phyloP scores from a whole-genome alignment of 2,888 invertebrate genomes.

The Anaspis maculata region DNA sequence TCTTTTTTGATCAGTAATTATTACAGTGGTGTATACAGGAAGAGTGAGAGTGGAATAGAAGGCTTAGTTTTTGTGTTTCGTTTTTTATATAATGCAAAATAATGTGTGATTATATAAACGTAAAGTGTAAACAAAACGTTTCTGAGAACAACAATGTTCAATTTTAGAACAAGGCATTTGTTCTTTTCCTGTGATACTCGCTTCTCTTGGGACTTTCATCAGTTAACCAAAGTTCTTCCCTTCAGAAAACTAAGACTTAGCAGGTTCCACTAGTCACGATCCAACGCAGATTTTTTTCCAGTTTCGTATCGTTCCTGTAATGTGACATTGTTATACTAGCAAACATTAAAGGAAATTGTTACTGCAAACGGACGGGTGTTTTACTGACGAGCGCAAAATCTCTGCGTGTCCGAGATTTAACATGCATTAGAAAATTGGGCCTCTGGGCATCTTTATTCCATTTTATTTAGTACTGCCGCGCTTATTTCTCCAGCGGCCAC shows the following conservation, averaged over 20 bases:
- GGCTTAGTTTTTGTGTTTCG: background rate
- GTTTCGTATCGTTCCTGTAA: constrained; percentile 18
- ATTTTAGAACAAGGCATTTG: too few species aligned
- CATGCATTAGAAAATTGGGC: too few species aligned
- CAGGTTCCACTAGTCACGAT: constrained; percentile 29
- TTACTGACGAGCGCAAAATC: too few species aligned
- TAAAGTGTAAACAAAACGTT: too few species aligned
- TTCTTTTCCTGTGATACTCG: constrained; percentile 22
- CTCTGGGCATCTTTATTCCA: too few species aligned
- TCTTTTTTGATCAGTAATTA: too few species aligned
- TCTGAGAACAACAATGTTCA: constrained; percentile 1
- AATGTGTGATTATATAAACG: too few species aligned
- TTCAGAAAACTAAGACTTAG: constrained; percentile 24
- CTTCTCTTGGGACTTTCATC: constrained; percentile 4
- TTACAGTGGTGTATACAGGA: too few species aligned
- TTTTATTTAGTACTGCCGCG: too few species aligned
- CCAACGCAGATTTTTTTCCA: constrained; percentile 14
- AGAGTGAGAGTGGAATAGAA: background rate
- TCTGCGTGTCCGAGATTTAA: too few species aligned
- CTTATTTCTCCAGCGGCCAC: too few species aligned
- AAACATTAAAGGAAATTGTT: constrained; percentile 21
- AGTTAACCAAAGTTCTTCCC: constrained; percentile 19
- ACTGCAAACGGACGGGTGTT: constrained; percentile 8
- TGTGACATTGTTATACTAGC: constrained; percentile 18
- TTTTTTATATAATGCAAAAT: background rate